Conservation (phyloP, 37 sponge, comb jelly and placozoan genomes). For the Cladorhizidae sp. region DNA sequence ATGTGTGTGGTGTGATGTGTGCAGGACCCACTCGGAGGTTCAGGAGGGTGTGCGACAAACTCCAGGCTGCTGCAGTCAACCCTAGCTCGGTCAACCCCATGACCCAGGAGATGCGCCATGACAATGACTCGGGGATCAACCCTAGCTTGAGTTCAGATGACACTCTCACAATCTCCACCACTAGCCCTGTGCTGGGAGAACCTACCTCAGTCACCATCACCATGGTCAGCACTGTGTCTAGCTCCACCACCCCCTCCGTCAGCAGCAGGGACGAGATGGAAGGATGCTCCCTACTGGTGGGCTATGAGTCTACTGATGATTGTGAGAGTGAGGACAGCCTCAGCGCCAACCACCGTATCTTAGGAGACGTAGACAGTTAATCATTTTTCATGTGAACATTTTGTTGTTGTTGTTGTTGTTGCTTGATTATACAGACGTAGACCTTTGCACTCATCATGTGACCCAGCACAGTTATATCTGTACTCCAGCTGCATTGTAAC, state of each 20-base stretch:
- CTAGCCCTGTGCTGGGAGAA: not conserved
- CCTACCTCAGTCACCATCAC: not conserved
- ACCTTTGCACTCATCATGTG: no score
- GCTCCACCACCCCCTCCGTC: not conserved
- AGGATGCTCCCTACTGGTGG: not conserved
- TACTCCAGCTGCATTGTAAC: no score
- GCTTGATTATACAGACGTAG: no score
- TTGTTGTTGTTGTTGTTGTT: no score
- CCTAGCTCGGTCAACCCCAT: conserved; percentile 25
- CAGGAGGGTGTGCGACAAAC: conserved; percentile 55
- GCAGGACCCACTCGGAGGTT: conserved; percentile 54
- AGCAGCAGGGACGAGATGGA: conserved; percentile 2
- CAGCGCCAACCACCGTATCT: not conserved
- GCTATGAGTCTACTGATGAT: conserved; percentile 21
- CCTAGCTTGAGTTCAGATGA: conserved; percentile 55
- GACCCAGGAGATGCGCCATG: not conserved
- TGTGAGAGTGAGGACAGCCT: conserved; percentile 16
- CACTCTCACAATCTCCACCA: conserved; percentile 5
- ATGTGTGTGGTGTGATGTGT: no score
- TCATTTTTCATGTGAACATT: no score
- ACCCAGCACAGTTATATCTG: no score
- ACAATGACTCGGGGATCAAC: not conserved
- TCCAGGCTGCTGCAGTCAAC: conserved; percentile 49
- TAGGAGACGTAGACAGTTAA: no score
- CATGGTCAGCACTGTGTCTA: not conserved